Base-by-base conservation (phyloP, 2,113 vertebrate genomes). In the Notothenia coriiceps region DNA sequence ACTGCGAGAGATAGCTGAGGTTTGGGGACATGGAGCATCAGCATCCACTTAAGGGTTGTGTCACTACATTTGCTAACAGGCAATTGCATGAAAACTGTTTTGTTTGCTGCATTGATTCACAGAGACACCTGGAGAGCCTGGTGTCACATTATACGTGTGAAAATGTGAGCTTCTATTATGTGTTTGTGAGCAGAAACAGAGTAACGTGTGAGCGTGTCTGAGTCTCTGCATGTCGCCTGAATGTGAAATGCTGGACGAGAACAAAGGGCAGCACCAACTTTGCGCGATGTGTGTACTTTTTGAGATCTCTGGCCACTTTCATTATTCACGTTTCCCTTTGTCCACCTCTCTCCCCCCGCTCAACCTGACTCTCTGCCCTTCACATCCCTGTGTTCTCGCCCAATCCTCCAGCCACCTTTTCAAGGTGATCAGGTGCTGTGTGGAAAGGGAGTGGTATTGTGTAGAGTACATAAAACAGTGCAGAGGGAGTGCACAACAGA, bases 371-470 rank as follows among this genome's bases (percentile, higher is more conserved):
- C 71, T 54, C 60, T 67, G 22, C 62, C 74, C 63, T 88, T 78
- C 60, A 74, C 50, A 43, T 50, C 22, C 67, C 70, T 70, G 7
- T 71, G 50, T 15, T 67, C 46, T 72, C n/a, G 1, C 9, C 4
- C 55, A 46, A 71, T 77, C 55, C 50, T 81, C 52, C 22, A 29
- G 49, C 72, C 79, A 68, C 65, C 79, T 77, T 8, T 40, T 69
- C 79, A 82, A 85, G 80, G 77, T 89, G 85, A 88, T 86, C 63
- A 63, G 67, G 35, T 71, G 70, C 65, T 77, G 35, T 55, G 43
- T 49, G 54, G 67, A 74, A 54, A 74, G 56, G 54, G 63, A 67
- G 50, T 29, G 59, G 64, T 75, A 66, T 49, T 40, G 57, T 51
- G 64, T 86, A 73, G 83, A 76, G 62, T 62, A 25, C 71, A 17